A percentile compares a stretch with the other conserved stretches of the same genome.
Evolutionary conservation across 2,888 invertebrate genomes (phyloP).

Genomic region (Leucoma salicis): DNA sequence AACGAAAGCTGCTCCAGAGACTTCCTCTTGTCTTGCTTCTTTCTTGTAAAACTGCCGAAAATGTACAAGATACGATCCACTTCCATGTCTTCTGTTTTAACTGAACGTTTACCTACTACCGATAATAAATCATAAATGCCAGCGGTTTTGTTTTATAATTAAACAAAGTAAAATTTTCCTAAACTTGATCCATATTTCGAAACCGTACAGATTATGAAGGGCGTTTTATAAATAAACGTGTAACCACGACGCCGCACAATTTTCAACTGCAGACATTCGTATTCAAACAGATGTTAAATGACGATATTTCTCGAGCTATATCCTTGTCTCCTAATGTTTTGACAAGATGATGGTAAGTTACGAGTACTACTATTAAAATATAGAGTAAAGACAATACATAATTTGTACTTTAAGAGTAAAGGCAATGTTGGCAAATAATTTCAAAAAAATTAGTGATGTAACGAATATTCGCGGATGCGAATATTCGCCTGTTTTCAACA

Average conservation of each 20-base stretch:
- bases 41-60: conserved; percentile 84
- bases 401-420: too few relatives aligned
- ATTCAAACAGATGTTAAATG: conserved; percentile 10
- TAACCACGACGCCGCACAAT: conserved; percentile 32
- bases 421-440: too few relatives aligned
- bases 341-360: too few relatives aligned
- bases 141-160: background rate
- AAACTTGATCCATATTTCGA: conserved; percentile 25
- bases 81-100: conserved; percentile 70
- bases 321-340: conserved; percentile 10
- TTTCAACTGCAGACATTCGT: conserved; percentile 43
- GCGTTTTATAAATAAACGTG: conserved; percentile 59
- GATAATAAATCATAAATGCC: background rate
- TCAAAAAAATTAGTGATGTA: too few relatives aligned
- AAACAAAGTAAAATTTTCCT: background rate
- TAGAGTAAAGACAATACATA: too few relatives aligned
- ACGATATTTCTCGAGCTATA: conserved; percentile 5
- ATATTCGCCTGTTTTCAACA: too few relatives aligned
- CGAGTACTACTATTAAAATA: too few relatives aligned
- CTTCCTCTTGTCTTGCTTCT: conserved; percentile 80
- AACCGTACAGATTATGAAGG: conserved; percentile 37
- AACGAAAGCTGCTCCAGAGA: conserved; percentile 68
- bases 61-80: conserved; percentile 84
- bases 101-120: background rate
- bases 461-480: too few relatives aligned